Conservation (phyloP, 2,113 vertebrate genomes). For the Hyperopisus bebe region DNA sequence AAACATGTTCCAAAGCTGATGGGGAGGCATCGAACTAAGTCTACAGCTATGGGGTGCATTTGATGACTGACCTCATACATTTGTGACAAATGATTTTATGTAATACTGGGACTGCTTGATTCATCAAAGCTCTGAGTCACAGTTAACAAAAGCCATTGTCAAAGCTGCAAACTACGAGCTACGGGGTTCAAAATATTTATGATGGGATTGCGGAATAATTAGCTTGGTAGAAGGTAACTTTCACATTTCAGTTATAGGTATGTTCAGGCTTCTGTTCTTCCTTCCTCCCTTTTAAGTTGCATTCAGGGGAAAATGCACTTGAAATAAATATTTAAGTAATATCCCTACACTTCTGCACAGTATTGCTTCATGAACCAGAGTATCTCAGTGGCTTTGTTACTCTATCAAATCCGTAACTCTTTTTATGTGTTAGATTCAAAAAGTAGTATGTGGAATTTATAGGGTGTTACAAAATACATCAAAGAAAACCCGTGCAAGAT, state of each 20-base stretch:
- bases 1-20: background rate
- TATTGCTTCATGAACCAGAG: background rate
- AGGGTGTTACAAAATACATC: background rate
- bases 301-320: background rate
- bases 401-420: background rate
- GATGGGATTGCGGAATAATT: constrained; percentile 6
- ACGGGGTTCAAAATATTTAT: constrained; percentile 14
- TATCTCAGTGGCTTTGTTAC: background rate
- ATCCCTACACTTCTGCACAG: background rate
- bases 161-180: background rate
- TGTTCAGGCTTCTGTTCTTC: background rate
- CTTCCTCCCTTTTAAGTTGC: background rate
- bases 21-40: background rate
- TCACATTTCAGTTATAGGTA: background rate
- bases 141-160: background rate
- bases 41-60: background rate
- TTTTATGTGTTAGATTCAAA: background rate
- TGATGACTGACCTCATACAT: background rate
- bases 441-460: background rate
- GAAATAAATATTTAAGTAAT: background rate
- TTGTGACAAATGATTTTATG: constrained; percentile 7
- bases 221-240: background rate
- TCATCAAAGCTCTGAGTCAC: background rate
- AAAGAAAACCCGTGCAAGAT: background rate
- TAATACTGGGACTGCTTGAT: background rate